Percentiles rank a stretch among this genome's conserved stretches.
Conservation (phyloP, 2,113 vertebrate species). For the Erythrocebus patas region DNA sequence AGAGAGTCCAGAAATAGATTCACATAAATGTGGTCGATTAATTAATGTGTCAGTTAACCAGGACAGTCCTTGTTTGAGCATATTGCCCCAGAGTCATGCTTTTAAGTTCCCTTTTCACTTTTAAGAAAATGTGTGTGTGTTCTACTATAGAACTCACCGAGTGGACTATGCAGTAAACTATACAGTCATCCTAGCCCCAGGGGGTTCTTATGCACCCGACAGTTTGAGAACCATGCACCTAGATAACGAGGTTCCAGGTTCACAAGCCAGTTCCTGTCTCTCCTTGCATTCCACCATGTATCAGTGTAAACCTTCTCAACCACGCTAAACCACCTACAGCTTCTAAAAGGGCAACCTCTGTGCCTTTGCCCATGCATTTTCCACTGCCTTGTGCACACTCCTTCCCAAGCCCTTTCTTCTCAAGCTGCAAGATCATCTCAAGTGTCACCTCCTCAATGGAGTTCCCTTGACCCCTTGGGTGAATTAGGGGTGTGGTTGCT, state of each 20-base stretch:
- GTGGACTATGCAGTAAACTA: not conserved
- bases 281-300: not conserved
- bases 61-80: too few species aligned
- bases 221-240: not conserved
- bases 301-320: too few species aligned
- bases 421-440: not conserved
- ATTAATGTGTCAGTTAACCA: not conserved
- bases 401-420: not conserved
- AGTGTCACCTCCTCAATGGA: not conserved
- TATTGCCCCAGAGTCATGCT: too few species aligned
- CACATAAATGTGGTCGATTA: too few species aligned
- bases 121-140: too few species aligned
- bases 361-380: not conserved
- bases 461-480: not conserved
- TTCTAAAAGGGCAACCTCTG: not conserved
- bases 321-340: not conserved
- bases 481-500: not conserved
- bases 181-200: not conserved
- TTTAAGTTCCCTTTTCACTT: not conserved
- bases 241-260: not conserved
- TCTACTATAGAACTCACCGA: not conserved
- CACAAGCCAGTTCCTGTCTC: not conserved
- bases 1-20: not conserved
- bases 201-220: not conserved
- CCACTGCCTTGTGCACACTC: not conserved